Conservation (phyloP, 2,113 vertebrate species). For the Oceanodroma tethys region DNA sequence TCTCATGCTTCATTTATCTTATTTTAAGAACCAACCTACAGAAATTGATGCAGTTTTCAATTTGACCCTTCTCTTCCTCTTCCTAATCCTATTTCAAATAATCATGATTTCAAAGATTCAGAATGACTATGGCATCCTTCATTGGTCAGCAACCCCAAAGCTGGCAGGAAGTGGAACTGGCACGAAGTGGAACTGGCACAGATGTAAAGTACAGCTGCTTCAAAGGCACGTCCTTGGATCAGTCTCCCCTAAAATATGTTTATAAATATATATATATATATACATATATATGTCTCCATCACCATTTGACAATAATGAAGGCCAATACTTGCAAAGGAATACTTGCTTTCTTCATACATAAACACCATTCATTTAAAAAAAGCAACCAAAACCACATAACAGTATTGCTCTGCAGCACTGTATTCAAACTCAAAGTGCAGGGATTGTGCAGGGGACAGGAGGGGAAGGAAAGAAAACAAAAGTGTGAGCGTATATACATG, state of each 20-base stretch:
- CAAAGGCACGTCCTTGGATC: background rate
- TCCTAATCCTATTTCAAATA: conserved; percentile 16
- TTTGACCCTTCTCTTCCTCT: background rate
- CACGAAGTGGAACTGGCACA: rapidly evolving
- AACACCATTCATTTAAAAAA: background rate
- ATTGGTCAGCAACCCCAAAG: background rate
- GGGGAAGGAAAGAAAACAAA: background rate
- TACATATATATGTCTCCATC: background rate
- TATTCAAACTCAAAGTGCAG: background rate
- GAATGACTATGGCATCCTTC: background rate
- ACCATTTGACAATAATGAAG: background rate
- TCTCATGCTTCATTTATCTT: background rate
- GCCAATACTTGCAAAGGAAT: background rate
- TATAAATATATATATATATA: rapidly evolving
- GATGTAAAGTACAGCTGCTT: background rate
- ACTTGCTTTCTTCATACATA: background rate
- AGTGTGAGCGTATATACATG: background rate
- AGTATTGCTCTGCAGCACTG: background rate
- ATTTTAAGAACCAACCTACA: background rate
- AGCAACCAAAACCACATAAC: background rate
- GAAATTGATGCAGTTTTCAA: background rate
- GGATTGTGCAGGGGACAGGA: background rate
- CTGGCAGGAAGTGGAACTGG: background rate
- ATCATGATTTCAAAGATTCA: background rate
- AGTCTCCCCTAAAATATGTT: background rate